These are phyloP conservation scores for rat (Rattus norvegicus) DNA, from an alignment of 2,113 vertebrate species.

Conservation along the genomic window DNA sequence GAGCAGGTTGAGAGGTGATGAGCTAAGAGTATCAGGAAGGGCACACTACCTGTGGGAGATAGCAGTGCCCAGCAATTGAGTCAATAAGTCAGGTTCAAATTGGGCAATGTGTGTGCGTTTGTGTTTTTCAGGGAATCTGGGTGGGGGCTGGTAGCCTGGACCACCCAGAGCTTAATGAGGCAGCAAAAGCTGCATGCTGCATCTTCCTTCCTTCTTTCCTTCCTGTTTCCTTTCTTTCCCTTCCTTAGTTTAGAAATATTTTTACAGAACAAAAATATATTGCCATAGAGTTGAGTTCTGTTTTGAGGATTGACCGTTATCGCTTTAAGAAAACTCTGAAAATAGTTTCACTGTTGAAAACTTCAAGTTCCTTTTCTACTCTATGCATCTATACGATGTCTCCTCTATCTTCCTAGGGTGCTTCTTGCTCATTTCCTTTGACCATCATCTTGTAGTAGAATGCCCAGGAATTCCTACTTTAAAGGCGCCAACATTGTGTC, in stretches of 20 bases:
- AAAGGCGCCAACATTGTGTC: background rate
- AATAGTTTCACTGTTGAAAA: background rate
- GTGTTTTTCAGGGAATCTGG: too few relatives aligned
- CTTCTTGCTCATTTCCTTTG: slow-evolving; percentile 17
- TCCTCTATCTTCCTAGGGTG: background rate
- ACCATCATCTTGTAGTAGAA: background rate
- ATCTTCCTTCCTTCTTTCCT: background rate
- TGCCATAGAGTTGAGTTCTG: background rate
- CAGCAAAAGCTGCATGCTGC: too few relatives aligned
- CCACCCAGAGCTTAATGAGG: too few relatives aligned
- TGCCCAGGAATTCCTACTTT: background rate
- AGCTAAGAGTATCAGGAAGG: too few relatives aligned
- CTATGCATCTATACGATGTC: slow-evolving; percentile 19
- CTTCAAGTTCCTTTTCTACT: slow-evolving; percentile 14
- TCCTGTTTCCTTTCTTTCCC: background rate
- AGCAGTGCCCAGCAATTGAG: too few relatives aligned
- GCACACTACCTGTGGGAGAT: too few relatives aligned
- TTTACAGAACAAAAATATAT: background rate
- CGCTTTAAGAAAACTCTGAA: slow-evolving; percentile 21
- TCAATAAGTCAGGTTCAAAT: too few relatives aligned
- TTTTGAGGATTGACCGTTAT: background rate
- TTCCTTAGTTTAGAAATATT: background rate
- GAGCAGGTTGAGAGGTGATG: too few relatives aligned
- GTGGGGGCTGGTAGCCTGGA: too few relatives aligned
- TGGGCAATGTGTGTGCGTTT: too few relatives aligned